These are phyloP conservation scores for Kryptolebias ocellatus DNA, from an alignment of 2,797 vertebrate species.

Conservation along the genomic window DNA sequence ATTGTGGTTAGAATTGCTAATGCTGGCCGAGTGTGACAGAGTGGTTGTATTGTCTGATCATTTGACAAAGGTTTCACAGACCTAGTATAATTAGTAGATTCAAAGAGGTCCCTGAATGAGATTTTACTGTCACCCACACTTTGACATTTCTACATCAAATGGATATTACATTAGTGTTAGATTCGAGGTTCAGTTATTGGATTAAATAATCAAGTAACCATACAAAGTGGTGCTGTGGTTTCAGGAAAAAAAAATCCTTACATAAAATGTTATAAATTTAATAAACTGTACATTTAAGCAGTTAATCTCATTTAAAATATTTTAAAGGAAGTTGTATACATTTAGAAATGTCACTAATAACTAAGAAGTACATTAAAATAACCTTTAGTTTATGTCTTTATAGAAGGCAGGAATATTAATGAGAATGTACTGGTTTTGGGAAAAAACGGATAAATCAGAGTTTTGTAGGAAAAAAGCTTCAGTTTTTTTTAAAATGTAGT, in stretches of 20 bases:
- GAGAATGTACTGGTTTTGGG: too few relatives aligned
- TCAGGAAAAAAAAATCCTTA: too few relatives aligned
- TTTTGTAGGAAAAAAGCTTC: not conserved
- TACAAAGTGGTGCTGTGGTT: too few relatives aligned
- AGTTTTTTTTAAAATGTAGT: not conserved
- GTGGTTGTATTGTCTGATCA: constrained; percentile 69
- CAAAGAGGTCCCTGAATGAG: constrained; percentile 57
- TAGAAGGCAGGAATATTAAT: too few relatives aligned
- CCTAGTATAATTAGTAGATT: constrained; percentile 55
- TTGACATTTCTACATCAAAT: constrained; percentile 63
- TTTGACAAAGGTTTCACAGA: constrained; percentile 65
- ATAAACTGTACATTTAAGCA: too few relatives aligned
- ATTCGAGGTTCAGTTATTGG: not conserved
- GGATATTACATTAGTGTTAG: constrained; percentile 52
- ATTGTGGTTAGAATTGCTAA: constrained; percentile 78
- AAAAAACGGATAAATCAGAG: not conserved
- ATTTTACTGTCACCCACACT: constrained; percentile 41
- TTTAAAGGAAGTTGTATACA: too few relatives aligned
- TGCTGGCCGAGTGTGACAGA: constrained; percentile 68
- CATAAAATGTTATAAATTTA: too few relatives aligned
- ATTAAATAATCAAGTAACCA: too few relatives aligned
- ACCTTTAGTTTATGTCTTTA: too few relatives aligned
- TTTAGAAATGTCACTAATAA: too few relatives aligned
- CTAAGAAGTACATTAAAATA: too few relatives aligned
- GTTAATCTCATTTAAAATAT: too few relatives aligned